Evolutionary conservation across 2,113 vertebrate species (phyloP), one percentile per base, ranked within the genome.

Genomic region (Pomatorhinus ruficollis): DNA sequence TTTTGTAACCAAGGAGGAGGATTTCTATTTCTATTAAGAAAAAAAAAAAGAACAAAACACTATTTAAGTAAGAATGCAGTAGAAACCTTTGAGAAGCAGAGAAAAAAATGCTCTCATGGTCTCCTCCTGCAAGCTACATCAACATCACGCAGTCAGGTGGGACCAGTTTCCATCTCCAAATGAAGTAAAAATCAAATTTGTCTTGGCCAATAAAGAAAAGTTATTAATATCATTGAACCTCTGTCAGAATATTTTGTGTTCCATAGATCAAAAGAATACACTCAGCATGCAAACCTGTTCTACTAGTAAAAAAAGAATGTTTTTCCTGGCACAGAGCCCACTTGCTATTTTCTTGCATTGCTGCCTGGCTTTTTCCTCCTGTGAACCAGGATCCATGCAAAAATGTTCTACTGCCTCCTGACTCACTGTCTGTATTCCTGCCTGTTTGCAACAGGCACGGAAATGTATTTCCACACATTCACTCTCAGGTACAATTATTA

Each of bases 221-320:
- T 57, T 22, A 96, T 94, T 77, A 92, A 78, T 90, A 90, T 61
- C 84, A 70, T 4, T 59, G 81, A 96, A 91, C 31, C 53, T 74
- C 89, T 95, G 84, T 95, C 95, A 94, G 93, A 96, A n/a, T 85
- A 92, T 91, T 91, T 87, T 70, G 87, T 85, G 89, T 87, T 91
- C 81, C 53, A 86, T 2, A 92, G 89, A 91, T 94, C 93, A 96
- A 95, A 95, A 77, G 75, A 81, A 90, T 75, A 91, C n/a, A 68
- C 19, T 76, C 65, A 78, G 47, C 61, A 92, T 40, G 56, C 88
- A 97, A 96, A 97, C 97, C 94, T 96, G 96, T 93, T 96, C 83
- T 85, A 75, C 94, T 33, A 87, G 85, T 60, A 16, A 93, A 92
- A 92, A 94, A 93, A 85, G 70, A 95, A 96, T 87, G 91, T 59